A percentile compares a stretch with the other conserved stretches of the same genome.
phyloP scores from a whole-genome alignment of 1,140 invertebrate genomes.

The Magallana ariakensis region DNA sequence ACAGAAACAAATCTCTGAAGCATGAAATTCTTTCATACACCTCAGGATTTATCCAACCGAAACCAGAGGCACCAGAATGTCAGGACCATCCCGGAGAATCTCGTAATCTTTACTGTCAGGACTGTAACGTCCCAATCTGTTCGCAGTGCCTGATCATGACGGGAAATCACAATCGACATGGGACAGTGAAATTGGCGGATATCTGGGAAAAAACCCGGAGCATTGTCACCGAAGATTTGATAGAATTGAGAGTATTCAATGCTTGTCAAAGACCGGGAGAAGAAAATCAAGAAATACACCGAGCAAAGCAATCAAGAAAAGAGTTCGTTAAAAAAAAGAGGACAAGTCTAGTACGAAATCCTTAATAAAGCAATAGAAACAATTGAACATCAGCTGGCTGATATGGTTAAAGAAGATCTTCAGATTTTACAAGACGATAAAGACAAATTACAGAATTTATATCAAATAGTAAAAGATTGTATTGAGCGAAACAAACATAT shows the following conservation, averaged over 20 bases:
- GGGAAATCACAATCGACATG: not conserved
- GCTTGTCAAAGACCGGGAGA: not conserved
- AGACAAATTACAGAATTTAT: not conserved
- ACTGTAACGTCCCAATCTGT: not conserved
- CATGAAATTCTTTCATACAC: not conserved
- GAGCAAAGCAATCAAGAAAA: not conserved
- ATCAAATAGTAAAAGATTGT: not conserved
- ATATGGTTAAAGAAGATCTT: not conserved
- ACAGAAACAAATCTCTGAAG: not conserved
- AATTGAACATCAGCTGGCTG: not conserved
- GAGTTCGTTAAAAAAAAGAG: not conserved
- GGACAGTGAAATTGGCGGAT: not conserved
- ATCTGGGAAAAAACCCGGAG: not conserved
- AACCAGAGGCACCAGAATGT: too few species aligned
- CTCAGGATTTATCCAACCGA: not conserved
- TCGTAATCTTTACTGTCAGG: not conserved
- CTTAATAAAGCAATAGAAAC: not conserved
- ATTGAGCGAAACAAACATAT: not conserved
- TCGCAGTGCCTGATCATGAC: not conserved
- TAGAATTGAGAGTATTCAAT: not conserved
- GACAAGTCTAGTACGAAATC: not conserved
- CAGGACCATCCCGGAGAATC: not conserved
- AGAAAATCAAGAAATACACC: not conserved
- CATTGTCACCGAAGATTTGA: not conserved
- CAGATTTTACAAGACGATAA: not conserved